Conservation (phyloP, 2,113 vertebrate species). For the Silurus meridionalis region DNA sequence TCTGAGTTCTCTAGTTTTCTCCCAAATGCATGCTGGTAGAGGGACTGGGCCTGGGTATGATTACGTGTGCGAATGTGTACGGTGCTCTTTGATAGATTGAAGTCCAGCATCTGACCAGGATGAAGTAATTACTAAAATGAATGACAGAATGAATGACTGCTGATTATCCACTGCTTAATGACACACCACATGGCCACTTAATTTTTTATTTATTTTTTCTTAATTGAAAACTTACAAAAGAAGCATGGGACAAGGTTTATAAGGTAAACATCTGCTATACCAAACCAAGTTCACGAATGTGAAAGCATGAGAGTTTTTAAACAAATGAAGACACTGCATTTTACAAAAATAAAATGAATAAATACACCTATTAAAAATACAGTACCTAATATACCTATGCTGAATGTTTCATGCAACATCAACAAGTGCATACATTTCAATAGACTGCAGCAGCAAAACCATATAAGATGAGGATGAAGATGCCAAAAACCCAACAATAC, state of each 20-base stretch:
- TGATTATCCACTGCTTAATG: background rate
- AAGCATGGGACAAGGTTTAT: background rate
- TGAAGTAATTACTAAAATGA: background rate
- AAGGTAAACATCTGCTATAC: background rate
- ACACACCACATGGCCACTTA: background rate
- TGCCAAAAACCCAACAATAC: background rate
- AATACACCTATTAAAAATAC: too few relatives aligned
- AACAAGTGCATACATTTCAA: background rate
- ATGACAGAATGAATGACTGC: background rate
- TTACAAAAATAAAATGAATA: background rate
- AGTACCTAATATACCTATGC: background rate
- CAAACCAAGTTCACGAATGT: background rate
- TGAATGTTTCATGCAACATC: background rate
- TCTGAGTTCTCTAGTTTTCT: background rate
- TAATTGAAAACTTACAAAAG: background rate
- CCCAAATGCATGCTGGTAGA: background rate
- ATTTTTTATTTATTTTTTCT: background rate
- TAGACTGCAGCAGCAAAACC: background rate
- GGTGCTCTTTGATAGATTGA: background rate
- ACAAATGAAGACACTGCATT: background rate
- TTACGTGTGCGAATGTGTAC: background rate
- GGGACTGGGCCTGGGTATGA: background rate
- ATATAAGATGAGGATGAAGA: background rate
- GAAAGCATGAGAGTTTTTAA: conserved; percentile 1
- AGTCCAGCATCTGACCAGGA: background rate